phyloP scores from a whole-genome alignment of 2,797 vertebrate species.

The Acomys russatus region DNA sequence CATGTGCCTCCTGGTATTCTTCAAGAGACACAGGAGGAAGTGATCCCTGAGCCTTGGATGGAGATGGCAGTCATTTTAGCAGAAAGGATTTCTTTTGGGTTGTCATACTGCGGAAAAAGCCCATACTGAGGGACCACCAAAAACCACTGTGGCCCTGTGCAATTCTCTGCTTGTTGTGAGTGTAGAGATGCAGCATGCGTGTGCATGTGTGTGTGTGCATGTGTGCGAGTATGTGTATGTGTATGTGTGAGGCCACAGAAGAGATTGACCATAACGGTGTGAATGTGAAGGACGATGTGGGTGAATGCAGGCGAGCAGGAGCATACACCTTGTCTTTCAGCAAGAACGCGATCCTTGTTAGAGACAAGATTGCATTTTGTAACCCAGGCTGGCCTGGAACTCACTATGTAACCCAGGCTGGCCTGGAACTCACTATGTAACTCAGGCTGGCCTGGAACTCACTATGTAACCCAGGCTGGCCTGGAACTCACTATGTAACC shows the following conservation, averaged over 20 bases:
- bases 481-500: background rate
- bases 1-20: background rate
- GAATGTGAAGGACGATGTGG: background rate
- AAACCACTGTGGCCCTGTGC: accelerated
- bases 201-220: background rate
- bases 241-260: too few relatives aligned
- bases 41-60: background rate
- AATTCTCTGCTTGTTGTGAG: background rate
- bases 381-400: background rate
- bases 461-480: background rate
- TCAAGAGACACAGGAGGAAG: background rate
- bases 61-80: background rate
- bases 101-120: background rate
- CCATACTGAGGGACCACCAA: background rate
- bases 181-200: background rate
- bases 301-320: background rate
- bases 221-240: background rate
- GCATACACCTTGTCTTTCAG: background rate
- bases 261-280: background rate
- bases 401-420: background rate
- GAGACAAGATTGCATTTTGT: background rate
- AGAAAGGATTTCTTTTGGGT: background rate
- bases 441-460: background rate
- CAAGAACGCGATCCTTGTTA: background rate
- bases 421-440: background rate